phyloP scores from a whole-genome alignment of 1,140 invertebrate genomes.

The Rhagoletis zephyria region DNA sequence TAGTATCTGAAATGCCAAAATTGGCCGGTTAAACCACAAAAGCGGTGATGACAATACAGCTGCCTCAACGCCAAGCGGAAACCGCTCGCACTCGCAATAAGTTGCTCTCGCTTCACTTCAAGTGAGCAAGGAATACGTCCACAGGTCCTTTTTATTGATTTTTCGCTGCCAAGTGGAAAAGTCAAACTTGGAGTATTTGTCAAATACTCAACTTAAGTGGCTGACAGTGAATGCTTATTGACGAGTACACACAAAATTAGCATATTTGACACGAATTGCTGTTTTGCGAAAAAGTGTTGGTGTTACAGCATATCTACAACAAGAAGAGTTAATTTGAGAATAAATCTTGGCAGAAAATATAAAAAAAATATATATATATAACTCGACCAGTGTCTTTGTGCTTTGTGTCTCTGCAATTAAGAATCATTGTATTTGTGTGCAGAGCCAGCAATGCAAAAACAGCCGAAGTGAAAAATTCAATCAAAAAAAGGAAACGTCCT shows the following conservation, averaged over 20 bases:
- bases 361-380: too few species aligned
- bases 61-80: not conserved
- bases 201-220: slow-evolving; percentile 48
- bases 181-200: slow-evolving; percentile 18
- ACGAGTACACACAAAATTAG: slow-evolving; percentile 47
- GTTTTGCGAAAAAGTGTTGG: slow-evolving; percentile 32
- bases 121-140: slow-evolving; percentile 24
- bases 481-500: slow-evolving; percentile 28
- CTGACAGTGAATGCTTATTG: slow-evolving; percentile 48
- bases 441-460: not conserved
- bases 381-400: too few species aligned
- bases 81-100: not conserved
- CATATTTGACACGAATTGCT: slow-evolving; percentile 51
- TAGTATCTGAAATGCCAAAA: not conserved
- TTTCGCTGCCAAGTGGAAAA: slow-evolving; percentile 46
- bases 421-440: too few species aligned
- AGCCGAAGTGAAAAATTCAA: not conserved
- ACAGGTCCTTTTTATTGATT: slow-evolving; percentile 60
- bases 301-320: not conserved
- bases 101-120: not conserved
- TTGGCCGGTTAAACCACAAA: slow-evolving; percentile 34
- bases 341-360: too few species aligned
- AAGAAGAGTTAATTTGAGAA: too few species aligned
- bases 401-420: too few species aligned
- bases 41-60: not conserved